Conservation (phyloP, 2,113 vertebrate genomes). For the Equus quagga region DNA sequence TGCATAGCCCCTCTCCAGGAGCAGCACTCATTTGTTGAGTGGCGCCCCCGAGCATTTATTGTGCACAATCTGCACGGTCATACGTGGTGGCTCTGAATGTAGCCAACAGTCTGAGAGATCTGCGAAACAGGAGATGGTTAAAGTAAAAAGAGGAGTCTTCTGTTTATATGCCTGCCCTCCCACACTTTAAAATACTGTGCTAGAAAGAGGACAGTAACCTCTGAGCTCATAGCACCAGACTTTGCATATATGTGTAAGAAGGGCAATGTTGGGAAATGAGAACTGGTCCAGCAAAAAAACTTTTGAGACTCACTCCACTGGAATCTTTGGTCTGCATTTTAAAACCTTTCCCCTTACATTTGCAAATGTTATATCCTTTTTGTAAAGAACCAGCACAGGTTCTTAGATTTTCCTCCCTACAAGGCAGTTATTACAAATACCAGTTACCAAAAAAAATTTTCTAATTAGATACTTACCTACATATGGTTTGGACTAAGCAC, state of each 20-base stretch:
- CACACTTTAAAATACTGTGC: background rate
- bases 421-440: background rate
- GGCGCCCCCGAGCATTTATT: background rate
- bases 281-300: background rate
- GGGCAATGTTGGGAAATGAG: background rate
- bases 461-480: background rate
- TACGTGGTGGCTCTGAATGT: background rate
- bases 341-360: background rate
- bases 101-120: background rate
- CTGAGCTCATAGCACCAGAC: background rate
- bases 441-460: background rate
- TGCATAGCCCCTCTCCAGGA: background rate
- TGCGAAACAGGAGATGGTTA: background rate
- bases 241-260: background rate
- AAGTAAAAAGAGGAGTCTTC: background rate
- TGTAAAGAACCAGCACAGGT: background rate
- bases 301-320: background rate
- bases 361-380: background rate
- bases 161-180: background rate
- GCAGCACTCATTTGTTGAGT: background rate
- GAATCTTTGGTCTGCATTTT: constrained; percentile 13
- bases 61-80: background rate
- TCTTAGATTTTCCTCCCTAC: background rate
- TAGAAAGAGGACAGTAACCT: background rate
- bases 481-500: background rate